phyloP scores from a whole-genome alignment of 2,888 invertebrate genomes.

The Suillia variegata region DNA sequence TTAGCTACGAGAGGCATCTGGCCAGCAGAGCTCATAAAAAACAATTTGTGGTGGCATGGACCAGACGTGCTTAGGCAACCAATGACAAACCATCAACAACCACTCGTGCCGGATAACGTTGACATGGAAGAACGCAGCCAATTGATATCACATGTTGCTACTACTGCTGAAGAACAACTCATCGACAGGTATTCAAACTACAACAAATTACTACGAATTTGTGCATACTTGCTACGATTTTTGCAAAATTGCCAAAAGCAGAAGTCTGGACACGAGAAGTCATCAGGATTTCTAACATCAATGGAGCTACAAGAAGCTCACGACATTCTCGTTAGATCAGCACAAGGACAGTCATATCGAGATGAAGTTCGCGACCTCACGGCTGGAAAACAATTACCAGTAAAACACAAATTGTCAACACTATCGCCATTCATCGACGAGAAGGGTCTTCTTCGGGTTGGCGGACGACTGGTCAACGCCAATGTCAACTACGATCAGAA shows the following conservation, averaged over 20 bases:
- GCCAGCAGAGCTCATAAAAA: slow-evolving; percentile 6
- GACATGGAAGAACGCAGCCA: slow-evolving; percentile 15
- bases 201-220: slow-evolving; percentile 12
- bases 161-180: not conserved
- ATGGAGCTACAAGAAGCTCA: slow-evolving; percentile 15
- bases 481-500: slow-evolving; percentile 24
- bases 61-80: not conserved
- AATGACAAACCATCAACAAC: not conserved
- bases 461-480: slow-evolving; percentile 28
- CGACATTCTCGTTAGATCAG: slow-evolving; percentile 10
- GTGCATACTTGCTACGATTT: slow-evolving; percentile 22
- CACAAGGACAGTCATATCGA: slow-evolving; percentile 12
- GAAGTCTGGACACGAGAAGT: not conserved
- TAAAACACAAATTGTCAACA: slow-evolving; percentile 13
- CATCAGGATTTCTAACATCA: slow-evolving; percentile 9
- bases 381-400: slow-evolving; percentile 12
- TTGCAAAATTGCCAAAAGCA: not conserved
- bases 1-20: slow-evolving; percentile 18
- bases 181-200: slow-evolving; percentile 18
- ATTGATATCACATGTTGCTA: not conserved
- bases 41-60: slow-evolving; percentile 12
- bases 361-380: slow-evolving; percentile 15
- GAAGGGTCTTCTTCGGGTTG: slow-evolving; percentile 26
- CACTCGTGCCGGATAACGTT: not conserved
- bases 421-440: slow-evolving; percentile 28